Evolutionary conservation across 2,888 invertebrate species (phyloP).

Genomic region (Campoletis raptor): DNA sequence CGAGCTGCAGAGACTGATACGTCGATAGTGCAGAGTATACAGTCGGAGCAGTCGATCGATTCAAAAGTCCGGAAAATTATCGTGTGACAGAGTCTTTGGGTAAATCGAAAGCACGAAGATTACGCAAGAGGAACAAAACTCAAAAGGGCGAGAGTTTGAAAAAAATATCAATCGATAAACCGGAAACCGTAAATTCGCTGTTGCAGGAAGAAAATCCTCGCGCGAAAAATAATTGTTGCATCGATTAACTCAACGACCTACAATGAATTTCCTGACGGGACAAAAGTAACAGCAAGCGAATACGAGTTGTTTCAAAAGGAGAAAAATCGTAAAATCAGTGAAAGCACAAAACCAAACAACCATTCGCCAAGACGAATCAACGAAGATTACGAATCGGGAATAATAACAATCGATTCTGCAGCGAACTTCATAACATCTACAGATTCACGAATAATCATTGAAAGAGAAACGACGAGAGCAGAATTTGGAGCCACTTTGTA

Average conservation of each 20-base stretch:
- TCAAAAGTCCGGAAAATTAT: conserved; percentile 39
- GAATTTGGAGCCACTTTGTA: not conserved
- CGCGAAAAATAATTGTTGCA: conserved; percentile 21
- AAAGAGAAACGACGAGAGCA: not conserved
- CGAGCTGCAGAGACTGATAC: conserved; percentile 70
- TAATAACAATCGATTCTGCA: conserved; percentile 30
- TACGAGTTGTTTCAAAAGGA: conserved; percentile 70
- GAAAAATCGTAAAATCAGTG: conserved; percentile 69
- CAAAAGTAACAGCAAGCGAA: conserved; percentile 40
- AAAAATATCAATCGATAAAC: too few relatives aligned
- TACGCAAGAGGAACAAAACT: conserved; percentile 63
- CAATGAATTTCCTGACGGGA: not conserved
- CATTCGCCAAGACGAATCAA: not conserved
- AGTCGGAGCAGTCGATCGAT: conserved; percentile 30
- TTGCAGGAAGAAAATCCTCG: conserved; percentile 16
- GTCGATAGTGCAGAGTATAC: not conserved
- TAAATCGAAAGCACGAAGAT: conserved; percentile 74
- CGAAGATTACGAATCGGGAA: conserved; percentile 28
- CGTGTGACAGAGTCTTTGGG: conserved; percentile 51
- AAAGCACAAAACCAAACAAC: conserved; percentile 28
- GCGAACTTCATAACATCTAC: conserved; percentile 36
- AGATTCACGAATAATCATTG: conserved; percentile 13
- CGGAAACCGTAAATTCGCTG: conserved; percentile 8
- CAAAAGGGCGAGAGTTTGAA: conserved; percentile 6
- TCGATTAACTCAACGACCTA: not conserved